Conservation (phyloP, 2,797 vertebrate genomes). For the Botia kubotai region DNA sequence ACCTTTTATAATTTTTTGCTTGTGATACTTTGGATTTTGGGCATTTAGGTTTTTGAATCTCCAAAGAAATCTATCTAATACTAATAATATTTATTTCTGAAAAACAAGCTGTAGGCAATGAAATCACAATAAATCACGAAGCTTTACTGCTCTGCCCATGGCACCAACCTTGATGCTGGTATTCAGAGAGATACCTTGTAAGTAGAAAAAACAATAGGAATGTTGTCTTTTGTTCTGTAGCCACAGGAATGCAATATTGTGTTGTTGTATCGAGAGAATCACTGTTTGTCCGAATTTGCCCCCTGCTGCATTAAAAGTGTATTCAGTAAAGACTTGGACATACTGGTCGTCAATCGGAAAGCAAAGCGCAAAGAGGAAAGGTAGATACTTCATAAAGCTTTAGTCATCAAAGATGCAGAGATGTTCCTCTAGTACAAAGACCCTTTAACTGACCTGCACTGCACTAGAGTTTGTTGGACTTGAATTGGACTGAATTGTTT, state of each 20-base stretch:
- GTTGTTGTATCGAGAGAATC: slow-evolving; percentile 65
- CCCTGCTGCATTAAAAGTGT: slow-evolving; percentile 94
- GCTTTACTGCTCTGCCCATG: background rate
- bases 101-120: background rate
- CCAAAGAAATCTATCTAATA: background rate
- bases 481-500: background rate
- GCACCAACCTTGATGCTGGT: background rate
- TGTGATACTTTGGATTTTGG: background rate
- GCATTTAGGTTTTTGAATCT: too few species aligned
- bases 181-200: background rate
- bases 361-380: slow-evolving; percentile 93
- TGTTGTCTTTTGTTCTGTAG: slow-evolving; percentile 5
- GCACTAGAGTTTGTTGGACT: background rate
- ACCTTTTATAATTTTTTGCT: background rate
- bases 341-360: slow-evolving; percentile 92
- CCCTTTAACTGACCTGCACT: background rate
- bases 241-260: slow-evolving; percentile 10
- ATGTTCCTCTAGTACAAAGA: slow-evolving; percentile 56
- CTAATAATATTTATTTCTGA: background rate
- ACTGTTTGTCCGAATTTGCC: slow-evolving; percentile 89
- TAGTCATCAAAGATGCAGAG: slow-evolving; percentile 82
- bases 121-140: background rate
- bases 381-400: slow-evolving; percentile 72
- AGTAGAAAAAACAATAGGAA: background rate
- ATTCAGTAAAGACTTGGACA: slow-evolving; percentile 99